These are phyloP conservation scores for Hycleus phaleratus DNA, from an alignment of 1,140 invertebrate species.

Conservation along the genomic window DNA sequence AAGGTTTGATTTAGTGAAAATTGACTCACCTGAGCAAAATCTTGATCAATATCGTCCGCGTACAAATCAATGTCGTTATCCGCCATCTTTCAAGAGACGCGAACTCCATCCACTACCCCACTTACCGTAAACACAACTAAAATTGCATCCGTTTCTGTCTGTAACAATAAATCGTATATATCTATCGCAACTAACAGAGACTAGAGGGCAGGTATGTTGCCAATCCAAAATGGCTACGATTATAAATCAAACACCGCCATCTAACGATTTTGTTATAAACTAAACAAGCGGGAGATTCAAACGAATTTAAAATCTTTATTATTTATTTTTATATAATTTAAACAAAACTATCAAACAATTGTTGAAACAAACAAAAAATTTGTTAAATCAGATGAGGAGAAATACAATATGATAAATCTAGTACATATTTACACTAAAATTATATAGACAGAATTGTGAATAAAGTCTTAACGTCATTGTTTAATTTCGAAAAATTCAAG, in stretches of 20 bases:
- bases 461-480: slow-evolving; percentile 16
- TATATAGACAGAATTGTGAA: slow-evolving; percentile 14
- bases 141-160: too few species aligned
- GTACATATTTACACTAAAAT: slow-evolving; percentile 15
- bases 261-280: too few species aligned
- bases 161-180: too few species aligned
- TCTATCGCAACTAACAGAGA: too few species aligned
- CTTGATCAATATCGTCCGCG: slow-evolving; percentile 90
- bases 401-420: slow-evolving; percentile 10
- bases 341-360: slow-evolving; percentile 15
- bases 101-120: neutral
- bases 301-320: slow-evolving; percentile 7
- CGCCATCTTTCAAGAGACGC: slow-evolving; percentile 55
- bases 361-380: slow-evolving; percentile 9
- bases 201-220: too few species aligned
- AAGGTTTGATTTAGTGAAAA: neutral
- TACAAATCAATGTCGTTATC: slow-evolving; percentile 96
- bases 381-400: too few species aligned
- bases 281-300: too few species aligned
- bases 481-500: slow-evolving; percentile 7
- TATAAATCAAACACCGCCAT: too few species aligned
- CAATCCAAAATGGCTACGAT: too few species aligned
- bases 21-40: slow-evolving; percentile 75
- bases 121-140: too few species aligned
- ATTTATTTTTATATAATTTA: slow-evolving; percentile 12